A percentile compares a stretch with the other conserved stretches of the same genome.
These are phyloP conservation scores for Butorides virescens DNA, from an alignment of 2,113 vertebrate species.

Conservation along the genomic window DNA sequence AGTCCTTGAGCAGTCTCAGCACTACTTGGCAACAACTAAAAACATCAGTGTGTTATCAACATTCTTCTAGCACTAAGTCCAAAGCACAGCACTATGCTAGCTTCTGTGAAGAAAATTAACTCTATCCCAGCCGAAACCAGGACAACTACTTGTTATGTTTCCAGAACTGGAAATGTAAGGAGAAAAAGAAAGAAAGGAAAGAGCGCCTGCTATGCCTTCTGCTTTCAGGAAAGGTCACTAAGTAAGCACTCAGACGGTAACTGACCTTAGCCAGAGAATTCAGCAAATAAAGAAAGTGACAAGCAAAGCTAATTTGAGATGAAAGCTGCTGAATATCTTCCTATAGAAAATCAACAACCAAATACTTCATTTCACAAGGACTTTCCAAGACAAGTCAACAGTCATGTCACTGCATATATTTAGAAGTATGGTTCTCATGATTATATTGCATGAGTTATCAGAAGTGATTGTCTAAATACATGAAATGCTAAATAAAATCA, in stretches of 20 bases:
- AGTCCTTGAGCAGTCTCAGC: too few relatives aligned
- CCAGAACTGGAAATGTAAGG: background rate
- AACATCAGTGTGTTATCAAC: too few relatives aligned
- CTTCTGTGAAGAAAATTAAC: too few relatives aligned
- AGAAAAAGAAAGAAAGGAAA: background rate
- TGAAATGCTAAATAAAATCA: background rate
- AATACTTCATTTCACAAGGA: slow-evolving; percentile 48
- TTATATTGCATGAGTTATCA: background rate
- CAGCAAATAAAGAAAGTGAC: slow-evolving; percentile 58
- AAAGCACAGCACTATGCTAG: too few relatives aligned
- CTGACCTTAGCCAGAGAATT: background rate
- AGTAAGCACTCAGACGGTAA: background rate
- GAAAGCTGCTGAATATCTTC: slow-evolving; percentile 35
- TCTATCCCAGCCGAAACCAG: too few relatives aligned
- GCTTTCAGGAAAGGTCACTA: slow-evolving; percentile 16
- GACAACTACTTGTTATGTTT: background rate
- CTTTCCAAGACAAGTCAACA: background rate
- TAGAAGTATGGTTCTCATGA: background rate
- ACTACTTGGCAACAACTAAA: too few relatives aligned
- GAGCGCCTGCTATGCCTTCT: background rate
- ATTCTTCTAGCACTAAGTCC: too few relatives aligned
- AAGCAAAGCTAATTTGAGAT: slow-evolving; percentile 62
- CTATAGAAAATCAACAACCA: background rate
- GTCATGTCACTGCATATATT: background rate
- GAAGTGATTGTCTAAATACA: background rate